Percentiles rank a stretch among this genome's conserved stretches.
These are phyloP conservation scores for Ascaphus truei DNA, from an alignment of 2,113 vertebrate genomes.

Conservation along the genomic window DNA sequence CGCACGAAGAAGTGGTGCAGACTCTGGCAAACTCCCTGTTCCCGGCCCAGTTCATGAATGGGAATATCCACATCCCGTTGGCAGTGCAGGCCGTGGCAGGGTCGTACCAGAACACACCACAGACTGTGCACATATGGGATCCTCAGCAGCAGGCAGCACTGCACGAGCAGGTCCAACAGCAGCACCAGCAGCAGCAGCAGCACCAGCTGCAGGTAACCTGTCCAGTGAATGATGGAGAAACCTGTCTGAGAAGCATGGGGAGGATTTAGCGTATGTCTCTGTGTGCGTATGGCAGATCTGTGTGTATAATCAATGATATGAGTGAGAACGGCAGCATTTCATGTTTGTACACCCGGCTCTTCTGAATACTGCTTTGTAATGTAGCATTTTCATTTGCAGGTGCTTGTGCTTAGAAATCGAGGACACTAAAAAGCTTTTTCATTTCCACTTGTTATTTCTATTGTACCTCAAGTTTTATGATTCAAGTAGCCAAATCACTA, in stretches of 20 bases:
- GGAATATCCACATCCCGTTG: constrained; percentile 98
- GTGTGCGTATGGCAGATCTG: too few relatives aligned
- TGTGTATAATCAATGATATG: too few relatives aligned
- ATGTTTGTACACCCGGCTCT: too few relatives aligned
- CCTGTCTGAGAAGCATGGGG: neutral
- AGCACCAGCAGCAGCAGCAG: constrained; percentile 72
- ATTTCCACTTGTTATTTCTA: too few relatives aligned
- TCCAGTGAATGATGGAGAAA: constrained; percentile 56
- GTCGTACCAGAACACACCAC: constrained; percentile 85
- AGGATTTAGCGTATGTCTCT: too few relatives aligned
- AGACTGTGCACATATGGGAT: constrained; percentile 98
- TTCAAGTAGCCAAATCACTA: too few relatives aligned
- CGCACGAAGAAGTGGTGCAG: constrained; percentile 95
- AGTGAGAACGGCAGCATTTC: too few relatives aligned
- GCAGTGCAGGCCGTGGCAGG: constrained; percentile 95
- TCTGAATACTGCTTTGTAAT: too few relatives aligned
- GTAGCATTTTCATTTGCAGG: too few relatives aligned
- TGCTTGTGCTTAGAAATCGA: too few relatives aligned
- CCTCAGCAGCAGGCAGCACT: constrained; percentile 78
- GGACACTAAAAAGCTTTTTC: too few relatives aligned
- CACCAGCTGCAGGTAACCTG: constrained; percentile 88
- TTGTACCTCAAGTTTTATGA: too few relatives aligned
- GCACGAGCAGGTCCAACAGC: constrained; percentile 84
- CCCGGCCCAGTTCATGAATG: constrained; percentile 98
- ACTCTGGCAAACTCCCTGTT: constrained; percentile 87